A percentile compares a stretch with the other conserved stretches of the same genome.
These are phyloP conservation scores for Drosophila mauritiana DNA, from an alignment of 1,140 invertebrate genomes.

Conservation along the genomic window DNA sequence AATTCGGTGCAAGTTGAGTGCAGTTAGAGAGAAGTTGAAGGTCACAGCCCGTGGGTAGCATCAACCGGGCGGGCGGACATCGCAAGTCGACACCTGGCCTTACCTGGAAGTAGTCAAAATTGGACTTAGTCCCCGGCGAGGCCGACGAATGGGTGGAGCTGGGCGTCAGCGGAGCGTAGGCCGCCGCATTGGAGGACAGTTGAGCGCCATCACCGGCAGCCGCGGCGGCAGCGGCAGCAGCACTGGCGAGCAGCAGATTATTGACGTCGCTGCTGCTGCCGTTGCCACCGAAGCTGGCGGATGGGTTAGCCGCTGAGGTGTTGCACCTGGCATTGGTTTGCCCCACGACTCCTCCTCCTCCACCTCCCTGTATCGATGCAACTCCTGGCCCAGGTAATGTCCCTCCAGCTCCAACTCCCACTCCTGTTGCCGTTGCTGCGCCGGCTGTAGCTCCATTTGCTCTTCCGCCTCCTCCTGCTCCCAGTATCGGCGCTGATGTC, in stretches of 20 bases:
- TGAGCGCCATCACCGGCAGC: conserved; percentile 63
- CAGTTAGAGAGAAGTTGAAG: conserved; percentile 52
- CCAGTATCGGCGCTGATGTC: not conserved
- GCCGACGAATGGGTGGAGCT: conserved; percentile 82
- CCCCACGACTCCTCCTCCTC: conserved; percentile 7
- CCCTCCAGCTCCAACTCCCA: conserved; percentile 8
- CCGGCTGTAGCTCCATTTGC: conserved; percentile 7
- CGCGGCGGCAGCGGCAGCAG: conserved; percentile 57
- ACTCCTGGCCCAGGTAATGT: conserved; percentile 4
- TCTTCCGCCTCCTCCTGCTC: conserved; percentile 5
- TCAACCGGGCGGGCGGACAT: not conserved
- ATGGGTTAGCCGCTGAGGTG: conserved; percentile 33
- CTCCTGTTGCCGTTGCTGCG: not conserved
- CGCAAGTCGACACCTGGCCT: not conserved
- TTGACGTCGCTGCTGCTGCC: conserved; percentile 67
- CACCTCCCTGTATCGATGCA: conserved; percentile 11
- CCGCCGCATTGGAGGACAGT: conserved; percentile 60
- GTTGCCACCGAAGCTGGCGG: conserved; percentile 54
- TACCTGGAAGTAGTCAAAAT: conserved; percentile 84
- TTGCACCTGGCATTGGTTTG: conserved; percentile 27
- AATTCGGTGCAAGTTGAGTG: conserved; percentile 73
- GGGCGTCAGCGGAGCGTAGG: conserved; percentile 76
- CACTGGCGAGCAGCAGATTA: conserved; percentile 68
- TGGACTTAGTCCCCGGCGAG: conserved; percentile 79
- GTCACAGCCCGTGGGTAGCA: conserved; percentile 22